Evolutionary conservation across 37 sponge, comb jelly and placozoan genomes (phyloP), one percentile per base, ranked within the genome.

Genomic region (Dysidea cf. avara): DNA sequence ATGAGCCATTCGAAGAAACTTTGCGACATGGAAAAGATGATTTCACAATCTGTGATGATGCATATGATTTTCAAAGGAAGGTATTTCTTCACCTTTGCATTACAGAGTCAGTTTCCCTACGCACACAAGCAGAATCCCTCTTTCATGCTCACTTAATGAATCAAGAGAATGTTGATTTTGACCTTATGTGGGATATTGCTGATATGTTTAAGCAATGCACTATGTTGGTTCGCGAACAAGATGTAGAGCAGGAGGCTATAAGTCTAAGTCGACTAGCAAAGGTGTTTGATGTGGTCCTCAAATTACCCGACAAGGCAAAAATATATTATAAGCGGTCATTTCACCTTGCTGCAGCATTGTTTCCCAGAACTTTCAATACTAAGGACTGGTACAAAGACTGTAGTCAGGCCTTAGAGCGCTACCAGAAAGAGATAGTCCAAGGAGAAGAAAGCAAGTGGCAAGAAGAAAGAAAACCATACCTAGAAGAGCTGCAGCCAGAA

Each of bases 191-290:
- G 46, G 46, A 43, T 43, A 9, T 43, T 5, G 46, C 46, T 43
- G 46, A 43, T 43, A 43, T 43, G 46, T 43, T 43, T 43, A 43
- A 43, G 9, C 46, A 43, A 5, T 43, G 46, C 46, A 43, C 46
- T 56, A 9, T 56, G 29, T 12, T 56, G 30, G 58, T 28, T 28
- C 26, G 58, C 7, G 58, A 56, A 24, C 58, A 56, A 56, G 58
- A 56, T 7, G 13, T 56, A 28, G 58, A 56, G 13, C 58, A 56
- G 13, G 58, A 56, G 58, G 58, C 58, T 29, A 56, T 56, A 13
- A 12, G 29, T 29, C 30, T 24, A 24, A 56, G 58, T 11, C 58
- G 13, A 9, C 13, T 56, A 28, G 58, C 12, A 6, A 56, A 56
- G 58, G 13, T 56, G 7, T 56, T 56, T 12, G 58, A 56, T 28